A percentile compares a stretch with the other conserved stretches of the same genome.
phyloP scores from a whole-genome alignment of 2,797 vertebrate genomes.

The Zenarchopterus dispar region DNA sequence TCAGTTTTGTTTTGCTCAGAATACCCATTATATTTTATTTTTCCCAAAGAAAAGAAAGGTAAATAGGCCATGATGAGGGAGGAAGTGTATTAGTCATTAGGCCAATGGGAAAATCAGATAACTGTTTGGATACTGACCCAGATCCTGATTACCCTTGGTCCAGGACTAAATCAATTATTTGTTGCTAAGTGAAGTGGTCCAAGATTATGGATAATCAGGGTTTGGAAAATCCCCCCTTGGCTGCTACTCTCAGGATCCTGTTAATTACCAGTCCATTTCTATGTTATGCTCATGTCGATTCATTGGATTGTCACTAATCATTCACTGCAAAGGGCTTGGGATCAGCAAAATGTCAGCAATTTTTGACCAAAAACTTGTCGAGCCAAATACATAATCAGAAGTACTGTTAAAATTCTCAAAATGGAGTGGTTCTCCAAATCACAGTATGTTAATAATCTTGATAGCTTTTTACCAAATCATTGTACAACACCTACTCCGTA shows the following conservation, averaged over 20 bases:
- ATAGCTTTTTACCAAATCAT: slow-evolving; percentile 72
- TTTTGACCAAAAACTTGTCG: slow-evolving; percentile 79
- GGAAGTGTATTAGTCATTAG: slow-evolving; percentile 64
- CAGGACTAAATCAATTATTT: slow-evolving; percentile 78
- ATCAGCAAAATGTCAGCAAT: slow-evolving; percentile 67
- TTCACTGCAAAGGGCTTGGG: slow-evolving; percentile 71
- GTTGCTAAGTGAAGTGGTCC: slow-evolving; percentile 77
- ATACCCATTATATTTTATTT: slow-evolving; percentile 81
- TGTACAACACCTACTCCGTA: slow-evolving; percentile 26
- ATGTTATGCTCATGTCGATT: slow-evolving; percentile 66
- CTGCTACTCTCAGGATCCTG: slow-evolving; percentile 89
- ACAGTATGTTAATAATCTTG: slow-evolving; percentile 20
- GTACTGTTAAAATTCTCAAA: slow-evolving; percentile 34
- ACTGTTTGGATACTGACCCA: slow-evolving; percentile 70
- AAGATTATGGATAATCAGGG: slow-evolving; percentile 82
- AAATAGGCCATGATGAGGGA: slow-evolving; percentile 69
- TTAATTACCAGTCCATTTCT: slow-evolving; percentile 86
- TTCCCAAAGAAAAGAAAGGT: slow-evolving; percentile 79
- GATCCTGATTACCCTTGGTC: slow-evolving; percentile 80
- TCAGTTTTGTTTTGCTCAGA: slow-evolving; percentile 74
- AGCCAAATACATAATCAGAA: slow-evolving; percentile 69
- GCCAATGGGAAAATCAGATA: slow-evolving; percentile 71
- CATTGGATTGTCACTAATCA: slow-evolving; percentile 65
- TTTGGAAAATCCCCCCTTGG: slow-evolving; percentile 71
- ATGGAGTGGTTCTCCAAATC: slow-evolving; percentile 33